These are phyloP conservation scores for Ametastegia equiseti DNA, from an alignment of 2,888 invertebrate species.

Conservation along the genomic window DNA sequence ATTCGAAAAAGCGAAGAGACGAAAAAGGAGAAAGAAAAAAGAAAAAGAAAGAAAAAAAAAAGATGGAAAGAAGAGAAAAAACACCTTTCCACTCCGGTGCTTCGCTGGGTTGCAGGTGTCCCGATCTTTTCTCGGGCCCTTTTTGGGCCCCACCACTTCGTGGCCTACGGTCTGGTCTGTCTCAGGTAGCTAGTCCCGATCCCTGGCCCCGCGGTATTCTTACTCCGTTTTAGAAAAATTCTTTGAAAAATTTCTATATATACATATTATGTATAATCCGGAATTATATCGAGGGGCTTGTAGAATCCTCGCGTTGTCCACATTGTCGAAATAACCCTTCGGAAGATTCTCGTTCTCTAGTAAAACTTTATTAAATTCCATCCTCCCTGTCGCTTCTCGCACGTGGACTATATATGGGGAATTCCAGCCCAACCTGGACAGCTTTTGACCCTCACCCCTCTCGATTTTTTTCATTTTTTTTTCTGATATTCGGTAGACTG, in stretches of 20 bases:
- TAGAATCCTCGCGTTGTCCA: not conserved
- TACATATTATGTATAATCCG: not conserved
- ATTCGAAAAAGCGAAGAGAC: not conserved
- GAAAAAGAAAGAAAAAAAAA: constrained; percentile 16
- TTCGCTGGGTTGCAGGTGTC: constrained; percentile 65
- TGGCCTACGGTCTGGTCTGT: not conserved
- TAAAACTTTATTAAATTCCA: constrained; percentile 47
- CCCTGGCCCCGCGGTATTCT: no score
- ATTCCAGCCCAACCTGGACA: no score
- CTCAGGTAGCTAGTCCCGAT: not conserved
- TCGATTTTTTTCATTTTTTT: no score
- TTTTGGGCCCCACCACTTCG: constrained; percentile 43
- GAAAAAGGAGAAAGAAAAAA: not conserved
- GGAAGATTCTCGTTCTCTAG: not conserved
- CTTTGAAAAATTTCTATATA: no score
- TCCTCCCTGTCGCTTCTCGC: not conserved
- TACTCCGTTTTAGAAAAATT: no score
- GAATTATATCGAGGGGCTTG: no score
- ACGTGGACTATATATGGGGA: not conserved
- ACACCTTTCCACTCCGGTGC: constrained; percentile 56
- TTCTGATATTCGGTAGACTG: no score
- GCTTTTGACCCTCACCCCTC: no score
- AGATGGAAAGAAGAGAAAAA: constrained; percentile 49
- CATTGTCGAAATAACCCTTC: constrained; percentile 21
- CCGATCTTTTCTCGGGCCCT: constrained; percentile 50